Base-by-base conservation (phyloP, 2,888 invertebrate genomes). In the Plebejus anna region DNA sequence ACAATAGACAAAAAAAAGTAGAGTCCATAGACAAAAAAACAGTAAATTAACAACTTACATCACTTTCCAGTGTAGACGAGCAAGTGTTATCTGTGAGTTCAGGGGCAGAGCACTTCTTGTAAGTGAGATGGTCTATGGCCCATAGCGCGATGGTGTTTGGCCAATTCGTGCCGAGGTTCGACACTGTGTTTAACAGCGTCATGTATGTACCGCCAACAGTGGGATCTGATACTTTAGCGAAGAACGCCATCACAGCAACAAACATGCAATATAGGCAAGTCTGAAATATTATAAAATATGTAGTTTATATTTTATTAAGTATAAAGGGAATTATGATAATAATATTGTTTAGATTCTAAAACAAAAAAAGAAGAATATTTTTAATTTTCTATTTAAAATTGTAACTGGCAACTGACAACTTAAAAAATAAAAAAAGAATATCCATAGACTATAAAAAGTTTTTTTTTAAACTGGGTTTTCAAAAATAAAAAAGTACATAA, bases 161-260 rank as follows among this genome's bases (percentile, higher is more conserved):
- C 99, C 99, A 99, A 87, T 98, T 99, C 6, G 98, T 98, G n/a
- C 99, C 99, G 78, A 99, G 95, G 94, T 99, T 99, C 75, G 97
- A 96, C 36, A 99, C 94, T 0, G 99, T 99, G 88, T 99, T 99
- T 22, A 99, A 94, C 75, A 99, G 94, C 0, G 99, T 99, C 99
- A 99, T 99, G 88, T 99, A 99, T 0, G 99, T 99, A 5, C 99
- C 99, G 1, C 99, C 99, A 0, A 99, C 98, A 0, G 96, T 95
- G 0, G 99, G 98, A 88, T 99, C 99, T 79, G 99, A 99, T 75
- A 99, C 96, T 90, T 98, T 97, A 0, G 99, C 99, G 90, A 98
- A 98, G 94, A 99, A 99, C 11, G 99, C 98, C 99, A 99, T 99
- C 78, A 97, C 96, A 0, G 99, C 97, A 5, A 99, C 99, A 90